Percentiles rank a stretch among this genome's conserved stretches.
Conservation (phyloP, 2,888 invertebrate genomes). For the Helleia helle region DNA sequence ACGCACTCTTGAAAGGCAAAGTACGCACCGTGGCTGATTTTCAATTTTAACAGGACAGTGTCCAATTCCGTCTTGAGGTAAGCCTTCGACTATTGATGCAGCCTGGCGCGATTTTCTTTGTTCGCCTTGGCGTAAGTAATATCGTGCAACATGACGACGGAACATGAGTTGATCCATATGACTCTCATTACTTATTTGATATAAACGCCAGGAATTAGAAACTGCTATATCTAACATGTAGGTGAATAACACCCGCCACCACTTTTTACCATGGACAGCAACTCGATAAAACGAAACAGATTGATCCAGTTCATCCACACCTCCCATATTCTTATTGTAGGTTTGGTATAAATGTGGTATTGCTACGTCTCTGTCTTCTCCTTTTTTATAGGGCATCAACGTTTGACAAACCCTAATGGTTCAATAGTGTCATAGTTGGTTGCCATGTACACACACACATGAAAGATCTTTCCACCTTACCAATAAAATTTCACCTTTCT, state of each 20-base stretch:
- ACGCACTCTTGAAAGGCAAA: too few relatives aligned
- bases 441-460: too few relatives aligned
- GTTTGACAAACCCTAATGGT: constrained; percentile 1
- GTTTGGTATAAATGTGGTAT: background rate
- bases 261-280: constrained; percentile 1
- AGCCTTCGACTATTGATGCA: too few relatives aligned
- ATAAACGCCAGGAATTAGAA: constrained; percentile 9
- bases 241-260: constrained; percentile 4
- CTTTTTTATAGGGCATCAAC: background rate
- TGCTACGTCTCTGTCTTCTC: background rate
- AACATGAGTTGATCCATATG: constrained; percentile 7
- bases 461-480: constrained; percentile 15
- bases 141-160: background rate
- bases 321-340: constrained; percentile 7
- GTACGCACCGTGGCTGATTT: too few relatives aligned
- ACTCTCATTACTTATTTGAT: background rate
- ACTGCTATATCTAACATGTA: constrained; percentile 6
- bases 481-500: constrained; percentile 8
- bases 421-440: constrained; percentile 8
- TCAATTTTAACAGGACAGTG: too few relatives aligned
- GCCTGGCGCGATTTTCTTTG: too few relatives aligned
- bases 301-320: constrained; percentile 5
- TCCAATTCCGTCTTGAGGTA: too few relatives aligned
- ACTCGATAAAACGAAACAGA: background rate
- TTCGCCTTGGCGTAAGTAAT: too few relatives aligned